Conservation (phyloP, 2,888 invertebrate genomes). For the Platerodrilus igneus region DNA sequence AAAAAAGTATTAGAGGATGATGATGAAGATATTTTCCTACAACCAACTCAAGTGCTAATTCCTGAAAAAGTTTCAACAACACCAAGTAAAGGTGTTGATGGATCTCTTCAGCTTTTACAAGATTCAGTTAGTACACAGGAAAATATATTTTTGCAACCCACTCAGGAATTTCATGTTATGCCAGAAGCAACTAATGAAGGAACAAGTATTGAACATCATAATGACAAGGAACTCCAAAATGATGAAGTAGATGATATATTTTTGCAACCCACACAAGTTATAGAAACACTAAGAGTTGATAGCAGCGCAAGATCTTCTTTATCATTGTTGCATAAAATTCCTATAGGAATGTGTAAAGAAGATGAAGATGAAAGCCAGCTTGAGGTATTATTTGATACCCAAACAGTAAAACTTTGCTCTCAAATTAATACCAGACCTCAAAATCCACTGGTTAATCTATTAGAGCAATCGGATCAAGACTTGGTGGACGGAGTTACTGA, state of each 20-base stretch:
- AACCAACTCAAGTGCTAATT: constrained; percentile 23
- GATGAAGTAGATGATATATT: constrained; percentile 15
- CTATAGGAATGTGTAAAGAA: constrained; percentile 2
- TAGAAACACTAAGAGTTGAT: too few relatives aligned
- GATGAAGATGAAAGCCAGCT: constrained; percentile 30
- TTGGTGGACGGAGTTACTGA: background rate
- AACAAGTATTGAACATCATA: background rate
- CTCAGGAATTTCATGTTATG: constrained; percentile 8
- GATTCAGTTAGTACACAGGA: constrained; percentile 3
- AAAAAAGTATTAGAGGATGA: too few relatives aligned
- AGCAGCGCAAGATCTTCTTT: too few relatives aligned
- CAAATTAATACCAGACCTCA: constrained; percentile 20
- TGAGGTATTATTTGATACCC: constrained; percentile 32
- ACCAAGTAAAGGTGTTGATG: constrained; percentile 13
- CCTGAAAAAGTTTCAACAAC: background rate
- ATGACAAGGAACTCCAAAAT: constrained; percentile 1
- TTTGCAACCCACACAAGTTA: constrained; percentile 19
- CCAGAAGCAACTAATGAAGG: background rate
- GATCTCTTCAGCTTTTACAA: constrained; percentile 19
- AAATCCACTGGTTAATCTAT: constrained; percentile 27
- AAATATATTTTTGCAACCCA: constrained; percentile 13
- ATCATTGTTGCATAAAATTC: too few relatives aligned
- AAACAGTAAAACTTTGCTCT: constrained; percentile 22
- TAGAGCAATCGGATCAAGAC: constrained; percentile 8
- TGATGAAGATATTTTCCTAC: constrained; percentile 17